A percentile compares a stretch with the other conserved stretches of the same genome.
phyloP scores from a whole-genome alignment of 2,888 invertebrate genomes.

The Drosophila paranaensis region DNA sequence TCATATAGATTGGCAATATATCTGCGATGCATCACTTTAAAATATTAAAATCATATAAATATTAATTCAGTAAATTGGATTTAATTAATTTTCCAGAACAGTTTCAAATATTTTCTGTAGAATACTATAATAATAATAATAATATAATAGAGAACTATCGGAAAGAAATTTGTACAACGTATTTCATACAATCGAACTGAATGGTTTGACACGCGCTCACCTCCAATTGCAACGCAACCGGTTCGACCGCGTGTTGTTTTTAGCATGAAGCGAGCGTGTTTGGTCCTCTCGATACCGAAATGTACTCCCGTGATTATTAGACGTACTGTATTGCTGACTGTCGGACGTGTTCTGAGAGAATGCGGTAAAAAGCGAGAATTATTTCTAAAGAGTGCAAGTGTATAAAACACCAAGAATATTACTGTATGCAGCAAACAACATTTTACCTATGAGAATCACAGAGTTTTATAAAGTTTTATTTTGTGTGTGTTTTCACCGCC shows the following conservation, averaged over 20 bases:
- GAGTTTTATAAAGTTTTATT: conserved; percentile 7
- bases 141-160: not conserved
- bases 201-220: conserved; percentile 25
- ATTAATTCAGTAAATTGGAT: no score
- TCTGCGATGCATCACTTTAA: no score
- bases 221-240: conserved; percentile 48
- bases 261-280: conserved; percentile 66
- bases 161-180: not conserved
- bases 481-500: conserved; percentile 2
- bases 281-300: conserved; percentile 51
- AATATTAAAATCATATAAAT: no score
- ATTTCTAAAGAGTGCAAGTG: conserved; percentile 38
- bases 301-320: conserved; percentile 57
- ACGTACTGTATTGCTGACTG: conserved; percentile 70
- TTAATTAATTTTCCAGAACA: no score
- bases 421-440: not conserved
- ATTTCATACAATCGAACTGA: not conserved
- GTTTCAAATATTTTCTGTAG: no score
- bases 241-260: conserved; percentile 76
- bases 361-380: conserved; percentile 30
- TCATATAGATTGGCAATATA: no score
- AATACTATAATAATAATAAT: no score
- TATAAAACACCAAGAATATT: conserved; percentile 1
- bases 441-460: not conserved
- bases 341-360: conserved; percentile 71